Evolutionary conservation across 2,113 vertebrate genomes (phyloP), one percentile per base, ranked within the genome.

Genomic region (Neolamprologus sp.): DNA sequence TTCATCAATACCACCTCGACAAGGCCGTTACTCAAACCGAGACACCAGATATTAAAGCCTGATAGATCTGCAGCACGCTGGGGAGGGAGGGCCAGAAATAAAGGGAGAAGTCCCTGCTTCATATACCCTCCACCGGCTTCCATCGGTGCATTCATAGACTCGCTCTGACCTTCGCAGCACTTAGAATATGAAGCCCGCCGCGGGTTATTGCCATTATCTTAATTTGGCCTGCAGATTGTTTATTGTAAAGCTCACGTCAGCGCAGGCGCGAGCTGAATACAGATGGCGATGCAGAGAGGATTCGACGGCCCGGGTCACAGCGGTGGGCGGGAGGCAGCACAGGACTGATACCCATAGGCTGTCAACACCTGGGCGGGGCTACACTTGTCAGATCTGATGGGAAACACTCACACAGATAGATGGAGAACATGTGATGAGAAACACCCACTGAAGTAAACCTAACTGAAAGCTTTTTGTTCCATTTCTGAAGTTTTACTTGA

Each of bases 41-140:
- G 95, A 96, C 95, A 94, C 93, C 81, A 95, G 93, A 96, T 95
- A 96, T 96, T 96, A 97, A 94, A 93, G 93, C 92, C 90, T 96
- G 96, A 97, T 96, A 96, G 95, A 96, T 95, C 93, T 90, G 89
- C 92, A 92, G 85, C 82, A 82, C 51, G 81, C 68, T 7, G 63
- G 83, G 65, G 57, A 71, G n/a, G 75, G 75, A 57, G 30, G 47
- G 78, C 63, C 73, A 90, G 49, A 89, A 26, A 60, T 89, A 84
- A 71, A 73, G 90, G 83, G 78, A 73, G 87, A 83, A 80, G 71
- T 65, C 89, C 71, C 85, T 1, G 68, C 89, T 90, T 87, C 86
- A 88, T 90, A 88, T 37, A 92, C 91, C 83, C 93, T 73, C 81
- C 37, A 0, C 58, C 84, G 35, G 92, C 82, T 84, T 55, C 83